Percentiles rank a stretch among this genome's conserved stretches.
Evolutionary conservation across 2,797 vertebrate genomes (phyloP).

Genomic region (Antennarius maculatus): DNA sequence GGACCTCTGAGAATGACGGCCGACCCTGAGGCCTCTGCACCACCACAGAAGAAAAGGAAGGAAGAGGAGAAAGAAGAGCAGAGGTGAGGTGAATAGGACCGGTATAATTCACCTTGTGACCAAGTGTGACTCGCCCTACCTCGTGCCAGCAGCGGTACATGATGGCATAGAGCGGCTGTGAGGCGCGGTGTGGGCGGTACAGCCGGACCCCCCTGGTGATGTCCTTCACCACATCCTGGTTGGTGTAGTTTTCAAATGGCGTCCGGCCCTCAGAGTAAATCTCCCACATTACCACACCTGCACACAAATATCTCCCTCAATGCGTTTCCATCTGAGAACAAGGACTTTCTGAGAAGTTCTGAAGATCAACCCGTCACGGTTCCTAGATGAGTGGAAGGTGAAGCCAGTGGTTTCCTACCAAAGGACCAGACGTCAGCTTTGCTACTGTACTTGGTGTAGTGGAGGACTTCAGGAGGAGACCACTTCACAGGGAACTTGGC

Average conservation of each 20-base stretch:
- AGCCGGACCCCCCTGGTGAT: conserved; percentile 87
- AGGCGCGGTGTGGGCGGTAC: conserved; percentile 82
- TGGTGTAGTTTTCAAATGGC: conserved; percentile 86
- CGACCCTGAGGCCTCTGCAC: conserved; percentile 71
- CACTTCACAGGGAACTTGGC: conserved; percentile 91
- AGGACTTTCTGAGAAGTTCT: too few species aligned
- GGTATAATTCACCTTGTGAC: background rate
- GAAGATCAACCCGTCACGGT: background rate
- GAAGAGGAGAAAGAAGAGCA: background rate
- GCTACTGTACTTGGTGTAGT: conserved; percentile 90
- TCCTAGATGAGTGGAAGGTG: background rate
- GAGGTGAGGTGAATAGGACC: background rate
- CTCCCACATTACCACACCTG: conserved; percentile 94
- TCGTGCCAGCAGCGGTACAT: conserved; percentile 93
- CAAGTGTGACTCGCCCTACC: conserved; percentile 53
- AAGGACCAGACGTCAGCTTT: conserved; percentile 94
- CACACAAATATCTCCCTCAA: conserved; percentile 24
- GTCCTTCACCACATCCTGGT: conserved; percentile 84
- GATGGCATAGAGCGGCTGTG: conserved; percentile 78
- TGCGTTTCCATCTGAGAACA: too few species aligned
- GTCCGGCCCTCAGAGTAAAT: conserved; percentile 87
- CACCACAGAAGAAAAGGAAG: conserved; percentile 1
- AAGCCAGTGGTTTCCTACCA: conserved; percentile 73
- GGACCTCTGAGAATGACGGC: conserved; percentile 72
- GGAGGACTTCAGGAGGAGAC: conserved; percentile 91